Evolutionary conservation across 2,888 invertebrate genomes (phyloP).

Genomic region (Euplagia quadripunctaria): DNA sequence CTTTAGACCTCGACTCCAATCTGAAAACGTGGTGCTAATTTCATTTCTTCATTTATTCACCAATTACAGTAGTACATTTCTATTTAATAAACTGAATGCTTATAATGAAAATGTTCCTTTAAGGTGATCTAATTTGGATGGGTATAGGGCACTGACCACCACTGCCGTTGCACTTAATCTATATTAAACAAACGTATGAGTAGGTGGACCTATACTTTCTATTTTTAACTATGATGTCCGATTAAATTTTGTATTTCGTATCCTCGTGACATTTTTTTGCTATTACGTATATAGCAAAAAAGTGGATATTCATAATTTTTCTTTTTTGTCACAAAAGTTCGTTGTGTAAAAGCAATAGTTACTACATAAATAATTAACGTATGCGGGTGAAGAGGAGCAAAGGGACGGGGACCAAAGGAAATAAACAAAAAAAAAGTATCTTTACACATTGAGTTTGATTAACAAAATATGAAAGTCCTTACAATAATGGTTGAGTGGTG

Average conservation of each 20-base stretch:
- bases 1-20: slow-evolving; percentile 36
- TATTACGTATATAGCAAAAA: too few relatives aligned
- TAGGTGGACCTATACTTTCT: not conserved
- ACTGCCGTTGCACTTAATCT: slow-evolving; percentile 20
- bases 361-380: not conserved
- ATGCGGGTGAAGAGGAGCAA: not conserved
- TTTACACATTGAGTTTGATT: too few relatives aligned
- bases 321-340: not conserved
- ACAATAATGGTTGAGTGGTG: not conserved
- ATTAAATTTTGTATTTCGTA: not conserved
- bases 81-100: slow-evolving; percentile 48
- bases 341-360: not conserved
- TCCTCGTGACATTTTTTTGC: not conserved
- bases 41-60: slow-evolving; percentile 45
- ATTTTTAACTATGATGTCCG: not conserved
- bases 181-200: not conserved
- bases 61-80: slow-evolving; percentile 37
- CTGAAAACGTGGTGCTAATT: slow-evolving; percentile 57
- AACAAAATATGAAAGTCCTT: too few relatives aligned
- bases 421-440: not conserved
- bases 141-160: slow-evolving; percentile 26
- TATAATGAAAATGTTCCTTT: slow-evolving; percentile 55
- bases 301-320: not conserved
- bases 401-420: not conserved
- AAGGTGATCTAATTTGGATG: slow-evolving; percentile 45